A percentile compares a stretch with the other conserved stretches of the same genome.
These are phyloP conservation scores for Phortica variegata DNA, from an alignment of 1,140 invertebrate genomes.

Conservation along the genomic window DNA sequence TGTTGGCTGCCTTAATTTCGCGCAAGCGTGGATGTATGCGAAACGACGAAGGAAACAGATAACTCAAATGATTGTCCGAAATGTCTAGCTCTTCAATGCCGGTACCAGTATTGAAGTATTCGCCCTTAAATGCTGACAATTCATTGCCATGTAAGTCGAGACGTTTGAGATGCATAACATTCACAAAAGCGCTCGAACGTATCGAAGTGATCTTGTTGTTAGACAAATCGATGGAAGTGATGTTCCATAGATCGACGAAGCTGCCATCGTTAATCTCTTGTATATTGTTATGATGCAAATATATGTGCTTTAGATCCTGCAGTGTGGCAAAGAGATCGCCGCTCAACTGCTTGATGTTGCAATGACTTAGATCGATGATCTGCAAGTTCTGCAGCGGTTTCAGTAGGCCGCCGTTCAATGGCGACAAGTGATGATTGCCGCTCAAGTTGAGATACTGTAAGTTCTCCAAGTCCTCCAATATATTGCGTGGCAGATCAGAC, in stretches of 20 bases:
- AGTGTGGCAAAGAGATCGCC: conserved; percentile 71
- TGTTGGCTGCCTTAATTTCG: conserved; percentile 68
- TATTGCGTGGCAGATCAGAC: conserved; percentile 66
- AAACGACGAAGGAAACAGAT: conserved; percentile 79
- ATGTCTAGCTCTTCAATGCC: conserved; percentile 73
- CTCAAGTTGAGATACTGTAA: conserved; percentile 78
- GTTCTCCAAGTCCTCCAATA: conserved; percentile 69
- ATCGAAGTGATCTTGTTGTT: conserved; percentile 76
- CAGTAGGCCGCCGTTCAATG: conserved; percentile 63
- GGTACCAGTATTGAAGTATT: conserved; percentile 73
- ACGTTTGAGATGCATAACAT: conserved; percentile 68
- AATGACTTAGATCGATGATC: conserved; percentile 72
- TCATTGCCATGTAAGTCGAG: conserved; percentile 71
- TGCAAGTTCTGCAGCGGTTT: conserved; percentile 64
- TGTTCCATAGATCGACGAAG: conserved; percentile 72
- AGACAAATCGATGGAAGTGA: conserved; percentile 72
- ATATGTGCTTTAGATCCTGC: conserved; percentile 65
- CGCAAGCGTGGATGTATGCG: conserved; percentile 74
- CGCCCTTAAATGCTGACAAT: conserved; percentile 74
- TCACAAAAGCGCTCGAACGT: conserved; percentile 67
- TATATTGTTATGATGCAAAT: conserved; percentile 68
- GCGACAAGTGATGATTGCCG: conserved; percentile 69
- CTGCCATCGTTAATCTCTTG: conserved; percentile 71
- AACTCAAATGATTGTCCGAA: conserved; percentile 74
- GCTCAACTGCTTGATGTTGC: conserved; percentile 70